phyloP scores from a whole-genome alignment of 2,797 vertebrate species.

The Arctocebus calabarensis region DNA sequence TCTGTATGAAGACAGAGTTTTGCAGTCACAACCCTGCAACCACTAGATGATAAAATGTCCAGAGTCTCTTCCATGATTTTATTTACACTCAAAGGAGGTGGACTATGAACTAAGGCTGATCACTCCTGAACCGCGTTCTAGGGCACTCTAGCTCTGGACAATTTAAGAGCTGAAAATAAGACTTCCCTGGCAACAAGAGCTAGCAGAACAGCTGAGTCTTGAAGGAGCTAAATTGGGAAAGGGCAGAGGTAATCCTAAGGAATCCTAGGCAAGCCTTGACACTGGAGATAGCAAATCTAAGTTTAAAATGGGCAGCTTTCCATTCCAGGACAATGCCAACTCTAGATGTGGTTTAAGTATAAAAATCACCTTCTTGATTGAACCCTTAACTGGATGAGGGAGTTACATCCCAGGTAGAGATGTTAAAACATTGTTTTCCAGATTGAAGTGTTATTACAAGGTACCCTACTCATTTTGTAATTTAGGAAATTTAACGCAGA shows the following conservation, averaged over 20 bases:
- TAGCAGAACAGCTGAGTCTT: slow-evolving; percentile 78
- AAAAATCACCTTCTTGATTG: slow-evolving; percentile 28
- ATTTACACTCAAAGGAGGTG: background rate
- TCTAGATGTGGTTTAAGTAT: background rate
- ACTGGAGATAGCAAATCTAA: slow-evolving; percentile 67
- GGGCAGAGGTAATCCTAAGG: slow-evolving; percentile 80
- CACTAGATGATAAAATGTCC: background rate
- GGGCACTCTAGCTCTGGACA: slow-evolving; percentile 53
- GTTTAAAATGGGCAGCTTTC: slow-evolving; percentile 73
- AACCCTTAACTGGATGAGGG: background rate
- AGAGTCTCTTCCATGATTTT: slow-evolving; percentile 16
- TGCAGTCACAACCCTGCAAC: background rate
- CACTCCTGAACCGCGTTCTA: slow-evolving; percentile 3
- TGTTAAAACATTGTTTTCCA: background rate
- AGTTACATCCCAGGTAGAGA: background rate
- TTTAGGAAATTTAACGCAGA: background rate
- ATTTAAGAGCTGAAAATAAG: slow-evolving; percentile 77
- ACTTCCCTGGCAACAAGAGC: slow-evolving; percentile 56
- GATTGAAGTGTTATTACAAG: background rate
- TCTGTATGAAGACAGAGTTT: background rate
- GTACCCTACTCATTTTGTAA: background rate
- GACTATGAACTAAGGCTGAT: slow-evolving; percentile 29
- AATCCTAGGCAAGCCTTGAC: slow-evolving; percentile 54
- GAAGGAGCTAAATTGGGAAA: slow-evolving; percentile 82
- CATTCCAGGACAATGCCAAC: background rate